These are phyloP conservation scores for Saccostrea echinata DNA, from an alignment of 1,140 invertebrate species.

Conservation along the genomic window DNA sequence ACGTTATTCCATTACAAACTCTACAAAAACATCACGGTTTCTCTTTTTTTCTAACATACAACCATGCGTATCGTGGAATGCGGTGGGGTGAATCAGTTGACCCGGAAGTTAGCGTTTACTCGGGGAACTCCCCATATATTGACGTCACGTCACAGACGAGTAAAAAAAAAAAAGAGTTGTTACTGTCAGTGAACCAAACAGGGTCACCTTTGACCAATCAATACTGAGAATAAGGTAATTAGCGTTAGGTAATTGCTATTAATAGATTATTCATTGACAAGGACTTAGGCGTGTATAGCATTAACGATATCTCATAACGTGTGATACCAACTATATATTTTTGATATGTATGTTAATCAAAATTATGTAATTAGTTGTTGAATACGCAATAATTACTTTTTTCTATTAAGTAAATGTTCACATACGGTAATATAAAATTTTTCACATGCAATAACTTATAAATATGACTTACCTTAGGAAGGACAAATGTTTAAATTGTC, in stretches of 20 bases:
- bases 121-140: constrained; percentile 10
- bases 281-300: background rate
- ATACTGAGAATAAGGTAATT: background rate
- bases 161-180: constrained; percentile 4
- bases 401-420: background rate
- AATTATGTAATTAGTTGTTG: background rate
- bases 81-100: constrained; percentile 22
- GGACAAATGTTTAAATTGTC: background rate
- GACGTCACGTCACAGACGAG: constrained; percentile 7
- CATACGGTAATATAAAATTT: too few species aligned
- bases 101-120: constrained; percentile 9
- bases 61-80: constrained; percentile 28
- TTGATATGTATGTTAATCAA: background rate
- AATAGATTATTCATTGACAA: constrained; percentile 5
- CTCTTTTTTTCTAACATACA: background rate
- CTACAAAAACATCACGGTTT: background rate
- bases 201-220: constrained; percentile 5
- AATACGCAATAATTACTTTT: too few species aligned
- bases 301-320: background rate
- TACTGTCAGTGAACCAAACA: background rate
- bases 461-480: background rate
- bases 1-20: background rate
- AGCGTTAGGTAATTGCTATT: constrained; percentile 26
- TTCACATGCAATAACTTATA: background rate
- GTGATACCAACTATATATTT: too few species aligned